These are phyloP conservation scores for Ammodytes dubius DNA, from an alignment of 2,113 vertebrate species.

Conservation along the genomic window DNA sequence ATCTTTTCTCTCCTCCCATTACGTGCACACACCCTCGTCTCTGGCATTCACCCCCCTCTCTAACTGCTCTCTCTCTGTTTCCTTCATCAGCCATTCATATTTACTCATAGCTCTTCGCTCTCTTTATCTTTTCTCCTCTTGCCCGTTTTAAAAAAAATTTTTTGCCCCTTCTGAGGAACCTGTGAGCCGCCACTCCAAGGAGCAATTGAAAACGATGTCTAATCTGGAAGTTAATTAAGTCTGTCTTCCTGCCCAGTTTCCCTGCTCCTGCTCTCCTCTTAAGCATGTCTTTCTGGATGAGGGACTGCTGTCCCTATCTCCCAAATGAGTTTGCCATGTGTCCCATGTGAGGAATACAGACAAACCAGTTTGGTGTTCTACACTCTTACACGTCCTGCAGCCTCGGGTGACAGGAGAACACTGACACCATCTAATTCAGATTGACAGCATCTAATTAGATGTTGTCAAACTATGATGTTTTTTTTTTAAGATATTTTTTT, in stretches of 20 bases:
- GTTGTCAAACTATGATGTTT: conserved; percentile 62
- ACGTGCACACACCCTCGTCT: conserved; percentile 22
- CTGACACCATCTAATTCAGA: conserved; percentile 73
- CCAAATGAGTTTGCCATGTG: conserved; percentile 51
- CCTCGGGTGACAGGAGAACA: conserved; percentile 49
- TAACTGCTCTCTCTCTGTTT: conserved; percentile 21
- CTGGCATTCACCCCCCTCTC: conserved; percentile 31
- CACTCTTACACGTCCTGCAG: conserved; percentile 57
- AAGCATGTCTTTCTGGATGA: conserved; percentile 71
- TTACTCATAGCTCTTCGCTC: conserved; percentile 47
- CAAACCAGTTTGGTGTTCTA: conserved; percentile 54
- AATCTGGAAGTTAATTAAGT: conserved; percentile 81
- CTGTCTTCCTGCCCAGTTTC: conserved; percentile 63
- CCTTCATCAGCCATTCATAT: conserved; percentile 53
- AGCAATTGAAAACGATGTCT: conserved; percentile 67
- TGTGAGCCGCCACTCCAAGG: conserved; percentile 49
- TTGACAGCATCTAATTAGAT: conserved; percentile 73
- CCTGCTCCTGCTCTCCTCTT: conserved; percentile 67
- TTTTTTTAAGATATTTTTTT: conserved; percentile 39
- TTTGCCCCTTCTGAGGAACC: conserved; percentile 65
- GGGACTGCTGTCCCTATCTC: conserved; percentile 74
- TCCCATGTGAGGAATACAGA: conserved; percentile 61
- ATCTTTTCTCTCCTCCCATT: conserved; percentile 52
- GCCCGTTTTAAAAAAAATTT: conserved; percentile 13
- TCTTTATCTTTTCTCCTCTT: conserved; percentile 56